Percentiles rank a stretch among this genome's conserved stretches.
Conservation (phyloP, 2,797 vertebrate genomes). For the Cygnus olor region DNA sequence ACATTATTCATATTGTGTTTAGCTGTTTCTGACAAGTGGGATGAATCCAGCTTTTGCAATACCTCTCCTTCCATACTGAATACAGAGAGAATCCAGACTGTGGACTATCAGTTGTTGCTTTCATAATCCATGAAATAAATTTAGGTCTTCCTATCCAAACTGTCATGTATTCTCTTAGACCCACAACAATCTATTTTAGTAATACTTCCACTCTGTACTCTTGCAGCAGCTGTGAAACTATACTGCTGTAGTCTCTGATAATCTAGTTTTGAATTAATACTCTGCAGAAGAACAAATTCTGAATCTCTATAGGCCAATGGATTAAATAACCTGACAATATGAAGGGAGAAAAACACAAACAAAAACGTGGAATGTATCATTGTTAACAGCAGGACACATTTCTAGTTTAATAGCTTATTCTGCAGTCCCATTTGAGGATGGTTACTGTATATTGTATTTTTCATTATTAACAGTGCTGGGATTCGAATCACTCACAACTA, state of each 20-base stretch:
- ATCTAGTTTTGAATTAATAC: constrained; percentile 18
- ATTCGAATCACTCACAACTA: not conserved
- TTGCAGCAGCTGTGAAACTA: not conserved
- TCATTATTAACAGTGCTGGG: not conserved
- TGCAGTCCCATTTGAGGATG: not conserved
- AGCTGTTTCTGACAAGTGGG: not conserved
- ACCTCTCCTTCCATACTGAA: not conserved
- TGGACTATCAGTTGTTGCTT: not conserved
- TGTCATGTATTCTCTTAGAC: not conserved
- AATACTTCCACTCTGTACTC: not conserved
- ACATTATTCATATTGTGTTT: not conserved
- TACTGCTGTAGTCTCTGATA: not conserved
- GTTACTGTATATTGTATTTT: not conserved
- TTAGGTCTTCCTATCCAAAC: not conserved
- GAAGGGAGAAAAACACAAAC: not conserved
- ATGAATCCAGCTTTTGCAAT: not conserved
- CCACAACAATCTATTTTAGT: not conserved
- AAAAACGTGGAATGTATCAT: not conserved
- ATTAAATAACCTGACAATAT: not conserved
- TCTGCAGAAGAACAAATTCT: not conserved
- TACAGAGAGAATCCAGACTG: not conserved
- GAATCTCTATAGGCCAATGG: not conserved
- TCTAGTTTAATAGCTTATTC: not conserved
- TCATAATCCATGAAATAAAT: not conserved
- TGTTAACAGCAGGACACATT: not conserved